Evolutionary conservation across 2,797 vertebrate genomes (phyloP).

Genomic region (Diplodus sargus): DNA sequence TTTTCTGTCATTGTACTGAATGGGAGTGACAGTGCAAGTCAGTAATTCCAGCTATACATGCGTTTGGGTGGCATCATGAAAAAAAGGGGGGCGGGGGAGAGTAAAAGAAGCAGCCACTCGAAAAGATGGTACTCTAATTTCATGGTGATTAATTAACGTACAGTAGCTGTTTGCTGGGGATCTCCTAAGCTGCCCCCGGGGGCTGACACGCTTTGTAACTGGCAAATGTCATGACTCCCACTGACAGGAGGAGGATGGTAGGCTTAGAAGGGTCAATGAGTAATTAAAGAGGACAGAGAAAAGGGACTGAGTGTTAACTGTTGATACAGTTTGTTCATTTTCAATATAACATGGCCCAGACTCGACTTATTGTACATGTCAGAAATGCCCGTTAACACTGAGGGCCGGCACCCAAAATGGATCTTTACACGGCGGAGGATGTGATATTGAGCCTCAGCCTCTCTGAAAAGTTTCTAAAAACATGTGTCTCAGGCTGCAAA

Average conservation of each 20-base stretch:
- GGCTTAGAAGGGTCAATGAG: conserved; percentile 52
- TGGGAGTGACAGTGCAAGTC: conserved; percentile 6
- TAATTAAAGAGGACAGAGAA: conserved; percentile 57
- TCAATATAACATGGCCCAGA: conserved; percentile 10
- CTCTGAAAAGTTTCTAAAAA: conserved; percentile 37
- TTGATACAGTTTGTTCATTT: conserved; percentile 42
- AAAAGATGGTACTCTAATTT: conserved; percentile 64
- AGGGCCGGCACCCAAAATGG: conserved; percentile 1
- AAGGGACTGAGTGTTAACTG: conserved; percentile 29
- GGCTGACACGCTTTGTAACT: conserved; percentile 63
- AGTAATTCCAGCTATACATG: conserved; percentile 7
- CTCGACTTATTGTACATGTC: conserved; percentile 2
- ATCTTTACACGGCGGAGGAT: conserved; percentile 16
- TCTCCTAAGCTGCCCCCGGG: conserved; percentile 51
- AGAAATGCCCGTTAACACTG: conserved; percentile 2
- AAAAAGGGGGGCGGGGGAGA: conserved; percentile 54
- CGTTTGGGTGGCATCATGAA: conserved; percentile 46
- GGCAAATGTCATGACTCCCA: conserved; percentile 77
- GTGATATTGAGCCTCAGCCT: conserved; percentile 5
- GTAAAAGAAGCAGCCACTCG: conserved; percentile 59
- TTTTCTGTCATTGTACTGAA: conserved; percentile 22
- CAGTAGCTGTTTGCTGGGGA: conserved; percentile 65
- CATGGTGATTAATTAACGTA: conserved; percentile 77
- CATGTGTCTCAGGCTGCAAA: conserved; percentile 30
- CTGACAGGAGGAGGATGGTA: conserved; percentile 57